Evolutionary conservation across 2,888 invertebrate genomes (phyloP).

Genomic region (Tryphoninae sp.): DNA sequence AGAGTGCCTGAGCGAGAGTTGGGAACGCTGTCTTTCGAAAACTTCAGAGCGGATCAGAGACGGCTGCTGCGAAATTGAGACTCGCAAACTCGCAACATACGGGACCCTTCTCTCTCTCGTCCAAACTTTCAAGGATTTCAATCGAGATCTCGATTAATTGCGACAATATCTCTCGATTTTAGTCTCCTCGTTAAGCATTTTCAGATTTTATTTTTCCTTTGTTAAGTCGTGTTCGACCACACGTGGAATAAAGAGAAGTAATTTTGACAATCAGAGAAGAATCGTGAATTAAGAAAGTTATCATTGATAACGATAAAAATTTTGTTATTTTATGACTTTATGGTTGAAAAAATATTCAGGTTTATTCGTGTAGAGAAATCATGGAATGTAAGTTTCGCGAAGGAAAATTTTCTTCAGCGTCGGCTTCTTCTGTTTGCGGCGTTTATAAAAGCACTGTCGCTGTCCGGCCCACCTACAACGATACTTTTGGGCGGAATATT

Average conservation of each 20-base stretch:
- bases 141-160: conserved; percentile 77
- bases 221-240: no score
- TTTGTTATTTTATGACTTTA: no score
- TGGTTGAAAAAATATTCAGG: not conserved
- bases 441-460: not conserved
- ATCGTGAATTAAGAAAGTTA: not conserved
- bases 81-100: conserved; percentile 76
- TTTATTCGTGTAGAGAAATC: not conserved
- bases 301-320: not conserved
- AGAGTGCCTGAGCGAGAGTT: conserved; percentile 50
- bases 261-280: conserved; percentile 4
- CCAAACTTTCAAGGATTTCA: conserved; percentile 72
- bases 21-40: conserved; percentile 53
- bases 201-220: not conserved
- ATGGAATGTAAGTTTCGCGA: not conserved
- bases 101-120: conserved; percentile 65
- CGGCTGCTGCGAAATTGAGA: conserved; percentile 49
- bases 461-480: conserved; percentile 8
- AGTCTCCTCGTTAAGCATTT: conserved; percentile 6
- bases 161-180: conserved; percentile 36
- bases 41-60: conserved; percentile 43
- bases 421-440: not conserved
- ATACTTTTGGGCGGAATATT: conserved; percentile 75
- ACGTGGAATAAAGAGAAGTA: not conserved
- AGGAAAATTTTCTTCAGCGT: not conserved